Evolutionary conservation across 1,140 invertebrate species (phyloP).

Genomic region (Sminthurinus signatus): DNA sequence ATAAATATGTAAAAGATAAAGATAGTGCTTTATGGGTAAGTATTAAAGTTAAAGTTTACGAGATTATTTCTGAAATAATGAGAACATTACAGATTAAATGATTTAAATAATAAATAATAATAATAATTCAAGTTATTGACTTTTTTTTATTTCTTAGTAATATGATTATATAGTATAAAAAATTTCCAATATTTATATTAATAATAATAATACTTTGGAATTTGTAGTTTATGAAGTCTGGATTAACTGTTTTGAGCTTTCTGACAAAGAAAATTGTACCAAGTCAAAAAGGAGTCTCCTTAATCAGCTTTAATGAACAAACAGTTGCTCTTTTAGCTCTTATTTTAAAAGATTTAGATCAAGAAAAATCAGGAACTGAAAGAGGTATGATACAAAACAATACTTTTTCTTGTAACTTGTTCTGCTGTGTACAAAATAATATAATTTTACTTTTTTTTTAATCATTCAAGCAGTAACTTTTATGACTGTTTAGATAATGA

Average conservation of each 20-base stretch:
- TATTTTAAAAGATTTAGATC: slow-evolving; percentile 76
- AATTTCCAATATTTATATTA: background rate
- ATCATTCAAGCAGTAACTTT: no score
- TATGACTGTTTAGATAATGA: no score
- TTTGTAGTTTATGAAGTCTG: slow-evolving; percentile 35
- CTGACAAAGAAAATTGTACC: slow-evolving; percentile 34
- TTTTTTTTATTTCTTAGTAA: background rate
- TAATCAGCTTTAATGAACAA: slow-evolving; percentile 51
- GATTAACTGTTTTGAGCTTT: slow-evolving; percentile 25
- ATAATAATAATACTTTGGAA: slow-evolving; percentile 1
- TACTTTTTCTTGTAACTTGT: background rate
- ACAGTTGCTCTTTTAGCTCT: slow-evolving; percentile 74
- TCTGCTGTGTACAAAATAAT: no score
- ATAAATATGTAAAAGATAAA: slow-evolving; percentile 29
- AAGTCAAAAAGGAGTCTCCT: slow-evolving; percentile 24
- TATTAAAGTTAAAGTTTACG: background rate
- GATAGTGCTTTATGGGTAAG: slow-evolving; percentile 30
- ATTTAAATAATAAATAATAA: no score
- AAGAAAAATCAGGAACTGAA: slow-evolving; percentile 72
- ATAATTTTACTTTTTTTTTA: no score
- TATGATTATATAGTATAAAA: background rate
- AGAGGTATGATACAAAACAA: slow-evolving; percentile 52
- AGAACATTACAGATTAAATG: no score
- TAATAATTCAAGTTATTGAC: no score
- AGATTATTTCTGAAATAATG: background rate